phyloP scores from a whole-genome alignment of 2,797 vertebrate genomes.

The Pipistrellus pygmaeus region DNA sequence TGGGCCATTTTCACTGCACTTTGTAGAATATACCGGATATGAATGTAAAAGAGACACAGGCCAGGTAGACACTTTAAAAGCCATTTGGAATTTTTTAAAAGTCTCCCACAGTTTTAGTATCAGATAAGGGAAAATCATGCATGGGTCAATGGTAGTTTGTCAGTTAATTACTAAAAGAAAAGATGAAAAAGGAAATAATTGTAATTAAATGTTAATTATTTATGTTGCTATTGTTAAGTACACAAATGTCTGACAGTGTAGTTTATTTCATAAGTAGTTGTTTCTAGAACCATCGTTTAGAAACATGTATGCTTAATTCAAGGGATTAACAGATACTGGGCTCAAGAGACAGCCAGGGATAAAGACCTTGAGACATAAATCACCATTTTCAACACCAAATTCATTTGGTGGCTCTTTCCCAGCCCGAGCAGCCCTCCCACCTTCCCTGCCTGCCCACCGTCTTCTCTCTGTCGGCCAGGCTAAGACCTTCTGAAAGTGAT shows the following conservation, averaged over 20 bases:
- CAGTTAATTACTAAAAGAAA: slow-evolving; percentile 29
- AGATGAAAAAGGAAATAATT: not conserved
- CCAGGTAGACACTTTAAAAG: not conserved
- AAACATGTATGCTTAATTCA: slow-evolving; percentile 9
- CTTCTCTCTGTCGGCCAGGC: not conserved
- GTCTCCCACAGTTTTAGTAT: not conserved
- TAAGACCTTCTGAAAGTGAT: not conserved
- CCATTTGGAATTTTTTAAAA: not conserved
- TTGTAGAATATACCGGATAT: not conserved
- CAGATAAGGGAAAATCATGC: not conserved
- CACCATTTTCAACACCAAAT: not conserved
- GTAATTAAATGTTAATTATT: slow-evolving; percentile 19
- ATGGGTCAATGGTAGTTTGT: not conserved
- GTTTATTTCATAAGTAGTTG: not conserved
- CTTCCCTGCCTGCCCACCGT: not conserved
- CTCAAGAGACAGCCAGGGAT: not conserved
- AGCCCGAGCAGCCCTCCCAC: not conserved
- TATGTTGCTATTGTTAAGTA: not conserved
- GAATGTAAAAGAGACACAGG: not conserved
- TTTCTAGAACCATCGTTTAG: not conserved
- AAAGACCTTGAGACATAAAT: not conserved
- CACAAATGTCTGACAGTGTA: not conserved
- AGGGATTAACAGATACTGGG: not conserved
- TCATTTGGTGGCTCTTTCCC: not conserved
- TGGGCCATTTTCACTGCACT: not conserved